Evolutionary conservation across 2,797 vertebrate species (phyloP), one percentile per base, ranked within the genome.

Genomic region (Epinephelus coioides): DNA sequence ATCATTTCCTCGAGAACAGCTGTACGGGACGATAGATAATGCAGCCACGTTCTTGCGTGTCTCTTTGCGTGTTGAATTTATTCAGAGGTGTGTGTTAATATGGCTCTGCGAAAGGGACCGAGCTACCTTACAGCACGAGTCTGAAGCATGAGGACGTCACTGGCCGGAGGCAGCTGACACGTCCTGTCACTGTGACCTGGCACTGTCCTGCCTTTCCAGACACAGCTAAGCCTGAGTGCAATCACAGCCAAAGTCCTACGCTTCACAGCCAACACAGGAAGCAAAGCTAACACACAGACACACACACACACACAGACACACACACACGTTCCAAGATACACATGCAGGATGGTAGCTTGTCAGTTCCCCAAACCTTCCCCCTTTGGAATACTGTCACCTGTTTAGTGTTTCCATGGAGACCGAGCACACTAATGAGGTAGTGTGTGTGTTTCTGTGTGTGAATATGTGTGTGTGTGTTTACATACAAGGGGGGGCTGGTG

Each of bases 351-450:
- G 77, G 69, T 82, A 46, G 77, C 76, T 61, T 86, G 82, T 90
- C 86, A 88, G 78, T 76, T 86, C 64, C 83, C 76, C 66, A 87
- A 91, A 90, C 84, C 81, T 83, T 84, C 76, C 82, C 86, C 85
- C 81, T 78, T 87, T 78, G 79, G 88, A 89, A 81, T 84, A 89
- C 66, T 87, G 84, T 90, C 84, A 91, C 79, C 88, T 93, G 89
- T 92, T 90, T 87, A 77, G 84, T 89, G 94, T 96, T 95, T 94
- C 94, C 93, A 95, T 95, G 94, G 95, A 91, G 91, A 95, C 91
- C 76, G 83, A 90, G 87, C 82, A 83, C 92, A 94, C 93, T 94
- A 94, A 93, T 93, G 93, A 95, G 93, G 84, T 64, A 78, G 77
- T 49, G 81, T 91, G 86, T 89, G 90, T 87, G 81, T 86, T 56